Evolutionary conservation across 2,797 vertebrate genomes (phyloP).

Genomic region (Bradypus variegatus): DNA sequence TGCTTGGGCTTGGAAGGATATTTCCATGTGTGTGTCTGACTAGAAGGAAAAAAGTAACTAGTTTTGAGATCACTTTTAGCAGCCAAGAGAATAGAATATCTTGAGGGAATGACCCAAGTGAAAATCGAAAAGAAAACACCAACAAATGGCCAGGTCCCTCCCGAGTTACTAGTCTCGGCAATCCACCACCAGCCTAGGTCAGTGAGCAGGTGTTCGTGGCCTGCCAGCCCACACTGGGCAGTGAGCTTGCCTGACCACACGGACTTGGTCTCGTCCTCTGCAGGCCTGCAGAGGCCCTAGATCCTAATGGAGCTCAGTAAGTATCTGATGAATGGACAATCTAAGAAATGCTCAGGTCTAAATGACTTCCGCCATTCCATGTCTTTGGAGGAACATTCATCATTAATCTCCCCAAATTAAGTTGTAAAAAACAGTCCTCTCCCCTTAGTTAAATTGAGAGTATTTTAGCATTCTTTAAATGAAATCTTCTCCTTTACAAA

Average conservation of each 20-base stretch:
- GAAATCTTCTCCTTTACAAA: background rate
- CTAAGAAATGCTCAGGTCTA: background rate
- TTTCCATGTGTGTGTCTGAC: background rate
- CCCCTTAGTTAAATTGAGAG: background rate
- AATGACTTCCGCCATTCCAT: background rate
- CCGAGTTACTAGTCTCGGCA: background rate
- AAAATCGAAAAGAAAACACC: background rate
- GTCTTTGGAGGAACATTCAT: background rate
- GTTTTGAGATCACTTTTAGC: background rate
- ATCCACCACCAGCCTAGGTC: background rate
- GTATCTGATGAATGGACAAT: background rate
- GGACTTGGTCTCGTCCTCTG: background rate
- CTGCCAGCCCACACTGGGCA: background rate
- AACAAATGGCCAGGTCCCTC: background rate
- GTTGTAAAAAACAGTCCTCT: background rate
- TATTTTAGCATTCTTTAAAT: constrained; percentile 1
- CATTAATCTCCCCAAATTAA: background rate
- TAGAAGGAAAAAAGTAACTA: background rate
- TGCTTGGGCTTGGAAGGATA: background rate
- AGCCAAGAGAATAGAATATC: constrained; percentile 6
- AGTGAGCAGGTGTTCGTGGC: background rate
- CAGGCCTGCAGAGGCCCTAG: fast-evolving
- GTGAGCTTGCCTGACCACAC: background rate
- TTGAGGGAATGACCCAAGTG: background rate
- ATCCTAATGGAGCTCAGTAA: fast-evolving